A percentile compares a stretch with the other conserved stretches of the same genome.
Evolutionary conservation across 2,888 invertebrate genomes (phyloP).

Genomic region (Amitus sp.): DNA sequence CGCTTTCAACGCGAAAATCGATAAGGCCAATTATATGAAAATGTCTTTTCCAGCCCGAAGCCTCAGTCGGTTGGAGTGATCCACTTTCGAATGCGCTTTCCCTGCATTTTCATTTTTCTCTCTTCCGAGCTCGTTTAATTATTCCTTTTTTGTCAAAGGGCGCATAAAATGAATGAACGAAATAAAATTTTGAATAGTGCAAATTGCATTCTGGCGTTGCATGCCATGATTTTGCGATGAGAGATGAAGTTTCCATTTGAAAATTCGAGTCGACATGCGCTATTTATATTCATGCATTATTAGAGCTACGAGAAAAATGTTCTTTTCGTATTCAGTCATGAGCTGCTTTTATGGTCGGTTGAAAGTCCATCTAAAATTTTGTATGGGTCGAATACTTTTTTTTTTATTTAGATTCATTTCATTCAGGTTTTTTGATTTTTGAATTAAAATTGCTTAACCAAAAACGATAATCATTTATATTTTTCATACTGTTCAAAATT

Average conservation of each 20-base stretch:
- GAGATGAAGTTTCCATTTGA: conserved; percentile 30
- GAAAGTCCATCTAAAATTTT: too few relatives aligned
- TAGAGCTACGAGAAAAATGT: conserved; percentile 22
- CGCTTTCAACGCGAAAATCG: conserved; percentile 7
- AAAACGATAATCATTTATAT: too few relatives aligned
- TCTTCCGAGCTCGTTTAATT: background rate
- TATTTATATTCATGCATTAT: conserved; percentile 30
- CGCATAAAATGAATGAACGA: background rate
- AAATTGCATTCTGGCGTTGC: background rate
- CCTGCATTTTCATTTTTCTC: background rate
- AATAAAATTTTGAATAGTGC: background rate
- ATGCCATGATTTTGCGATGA: conserved; percentile 10
- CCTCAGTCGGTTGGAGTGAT: conserved; percentile 1
- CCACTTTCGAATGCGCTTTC: conserved; percentile 1
- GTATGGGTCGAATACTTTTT: too few relatives aligned
- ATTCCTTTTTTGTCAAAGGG: background rate
- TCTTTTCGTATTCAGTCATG: conserved; percentile 33
- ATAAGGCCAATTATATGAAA: conserved; percentile 10
- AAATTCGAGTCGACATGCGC: conserved; percentile 30
- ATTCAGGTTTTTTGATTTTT: too few relatives aligned
- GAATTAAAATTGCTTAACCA: too few relatives aligned
- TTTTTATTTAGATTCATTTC: too few relatives aligned
- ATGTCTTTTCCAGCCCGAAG: conserved; percentile 3
- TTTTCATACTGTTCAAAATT: too few relatives aligned
- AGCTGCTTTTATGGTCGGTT: conserved; percentile 35